Conservation (phyloP, 2,797 vertebrate species). For the Syngnathus acus region DNA sequence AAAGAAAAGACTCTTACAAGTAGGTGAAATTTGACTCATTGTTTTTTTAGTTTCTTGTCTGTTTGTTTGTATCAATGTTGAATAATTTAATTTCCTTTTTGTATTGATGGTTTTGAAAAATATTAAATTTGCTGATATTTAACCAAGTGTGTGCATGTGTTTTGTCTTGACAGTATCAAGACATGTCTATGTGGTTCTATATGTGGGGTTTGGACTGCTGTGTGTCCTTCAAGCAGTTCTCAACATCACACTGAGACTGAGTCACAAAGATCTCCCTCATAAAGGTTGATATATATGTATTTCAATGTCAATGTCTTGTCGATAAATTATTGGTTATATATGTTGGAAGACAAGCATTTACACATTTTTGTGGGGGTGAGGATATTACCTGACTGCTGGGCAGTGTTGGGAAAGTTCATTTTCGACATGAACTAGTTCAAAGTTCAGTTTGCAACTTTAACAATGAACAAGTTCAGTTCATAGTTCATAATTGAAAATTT, state of each 20-base stretch:
- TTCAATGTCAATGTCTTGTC: background rate
- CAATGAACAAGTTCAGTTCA: no score
- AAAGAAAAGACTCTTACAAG: background rate
- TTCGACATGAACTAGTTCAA: no score
- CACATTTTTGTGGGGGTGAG: no score
- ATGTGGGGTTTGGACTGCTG: conserved; percentile 28
- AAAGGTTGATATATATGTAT: conserved; percentile 5
- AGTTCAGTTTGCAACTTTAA: no score
- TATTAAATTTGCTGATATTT: background rate
- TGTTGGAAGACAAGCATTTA: no score
- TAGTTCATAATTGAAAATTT: no score
- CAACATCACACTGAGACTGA: conserved; percentile 36
- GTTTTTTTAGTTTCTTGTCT: background rate
- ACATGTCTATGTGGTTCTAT: conserved; percentile 9
- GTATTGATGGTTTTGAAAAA: background rate
- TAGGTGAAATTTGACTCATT: conserved; percentile 1
- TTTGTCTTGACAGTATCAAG: conserved; percentile 13
- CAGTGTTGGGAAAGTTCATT: no score
- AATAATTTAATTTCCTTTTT: background rate
- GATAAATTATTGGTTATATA: no score
- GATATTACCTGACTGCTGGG: no score
- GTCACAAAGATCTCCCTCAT: background rate
- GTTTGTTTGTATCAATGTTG: background rate
- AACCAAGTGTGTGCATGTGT: background rate
- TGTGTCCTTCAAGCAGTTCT: conserved; percentile 34